These are phyloP conservation scores for Anniella stebbinsi DNA, from an alignment of 2,797 vertebrate genomes.

Conservation along the genomic window DNA sequence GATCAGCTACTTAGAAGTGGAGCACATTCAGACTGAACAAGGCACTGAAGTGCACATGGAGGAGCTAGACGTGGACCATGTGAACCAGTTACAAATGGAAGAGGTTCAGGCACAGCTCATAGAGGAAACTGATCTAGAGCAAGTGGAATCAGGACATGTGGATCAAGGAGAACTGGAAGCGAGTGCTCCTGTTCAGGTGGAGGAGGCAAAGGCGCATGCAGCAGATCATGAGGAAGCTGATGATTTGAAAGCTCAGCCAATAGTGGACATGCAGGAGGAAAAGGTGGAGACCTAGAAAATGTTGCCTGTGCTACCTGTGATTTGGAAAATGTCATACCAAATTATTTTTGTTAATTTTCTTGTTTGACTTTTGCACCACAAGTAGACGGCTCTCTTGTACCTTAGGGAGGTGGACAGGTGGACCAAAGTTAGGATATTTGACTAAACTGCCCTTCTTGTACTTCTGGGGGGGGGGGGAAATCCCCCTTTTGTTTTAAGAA, in stretches of 20 bases:
- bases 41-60: slow-evolving; percentile 85
- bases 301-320: slow-evolving; percentile 42
- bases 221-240: slow-evolving; percentile 65
- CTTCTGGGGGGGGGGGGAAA: slow-evolving; percentile 24
- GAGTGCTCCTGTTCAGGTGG: slow-evolving; percentile 53
- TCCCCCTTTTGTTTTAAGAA: slow-evolving; percentile 36
- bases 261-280: slow-evolving; percentile 60
- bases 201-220: slow-evolving; percentile 35
- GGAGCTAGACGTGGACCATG: slow-evolving; percentile 84
- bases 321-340: slow-evolving; percentile 66
- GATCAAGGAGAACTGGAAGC: slow-evolving; percentile 72
- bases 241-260: slow-evolving; percentile 66
- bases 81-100: slow-evolving; percentile 87
- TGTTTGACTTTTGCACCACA: slow-evolving; percentile 64
- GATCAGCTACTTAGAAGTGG: slow-evolving; percentile 87
- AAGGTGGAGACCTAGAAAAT: slow-evolving; percentile 64
- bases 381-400: slow-evolving; percentile 45
- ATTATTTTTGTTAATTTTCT: slow-evolving; percentile 74
- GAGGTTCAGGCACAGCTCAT: slow-evolving; percentile 82
- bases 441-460: slow-evolving; percentile 62
- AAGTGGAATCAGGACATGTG: slow-evolving; percentile 72
- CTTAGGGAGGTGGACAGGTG: slow-evolving; percentile 66
- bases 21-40: slow-evolving; percentile 86
- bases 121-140: slow-evolving; percentile 75
- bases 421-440: slow-evolving; percentile 79